phyloP scores from a whole-genome alignment of 2,797 vertebrate genomes.

The Decapterus maruadsi region DNA sequence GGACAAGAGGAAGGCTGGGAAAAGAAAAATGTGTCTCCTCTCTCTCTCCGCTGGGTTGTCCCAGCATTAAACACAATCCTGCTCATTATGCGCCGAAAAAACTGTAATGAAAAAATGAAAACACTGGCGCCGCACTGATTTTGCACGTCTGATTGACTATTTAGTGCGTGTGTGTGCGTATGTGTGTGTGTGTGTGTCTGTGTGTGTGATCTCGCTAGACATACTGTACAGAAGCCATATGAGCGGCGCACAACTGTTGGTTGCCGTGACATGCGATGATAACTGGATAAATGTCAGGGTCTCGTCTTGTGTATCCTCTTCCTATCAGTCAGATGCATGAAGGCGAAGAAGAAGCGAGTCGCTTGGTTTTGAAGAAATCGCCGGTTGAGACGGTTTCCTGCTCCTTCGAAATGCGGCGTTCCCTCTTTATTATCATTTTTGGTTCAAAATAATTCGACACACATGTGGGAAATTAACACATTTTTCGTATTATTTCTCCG shows the following conservation, averaged over 20 bases:
- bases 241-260: slow-evolving; percentile 19
- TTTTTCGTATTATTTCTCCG: neutral
- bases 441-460: neutral
- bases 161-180: slow-evolving; percentile 53
- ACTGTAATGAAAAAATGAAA: slow-evolving; percentile 69
- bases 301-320: neutral
- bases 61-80: slow-evolving; percentile 80
- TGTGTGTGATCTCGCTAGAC: slow-evolving; percentile 39
- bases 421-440: neutral
- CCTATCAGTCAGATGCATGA: neutral
- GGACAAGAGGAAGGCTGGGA: slow-evolving; percentile 86
- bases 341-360: neutral
- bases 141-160: slow-evolving; percentile 79
- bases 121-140: slow-evolving; percentile 79
- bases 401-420: neutral
- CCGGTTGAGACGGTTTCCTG: neutral
- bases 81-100: slow-evolving; percentile 80
- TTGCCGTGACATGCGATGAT: neutral
- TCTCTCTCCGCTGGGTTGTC: slow-evolving; percentile 49
- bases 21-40: slow-evolving; percentile 65
- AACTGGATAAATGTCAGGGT: slow-evolving; percentile 2
- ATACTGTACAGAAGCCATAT: slow-evolving; percentile 15
- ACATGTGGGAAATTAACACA: neutral
- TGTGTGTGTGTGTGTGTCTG: neutral
- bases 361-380: too few relatives aligned